Conservation (phyloP, 1,140 invertebrate genomes). For the Acyrthosiphon pisum region DNA sequence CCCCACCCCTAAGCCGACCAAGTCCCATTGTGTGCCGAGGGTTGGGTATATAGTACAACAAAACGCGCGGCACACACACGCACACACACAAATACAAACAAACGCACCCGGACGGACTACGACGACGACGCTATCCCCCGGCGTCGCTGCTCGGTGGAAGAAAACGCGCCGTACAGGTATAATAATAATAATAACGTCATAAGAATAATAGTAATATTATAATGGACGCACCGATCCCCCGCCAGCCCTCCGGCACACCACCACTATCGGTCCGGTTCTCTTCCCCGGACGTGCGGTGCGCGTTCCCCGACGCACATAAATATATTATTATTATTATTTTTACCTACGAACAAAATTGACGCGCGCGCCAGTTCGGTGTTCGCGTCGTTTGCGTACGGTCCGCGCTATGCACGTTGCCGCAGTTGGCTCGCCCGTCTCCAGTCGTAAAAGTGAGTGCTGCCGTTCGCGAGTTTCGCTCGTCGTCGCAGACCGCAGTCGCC, state of each 20-base stretch:
- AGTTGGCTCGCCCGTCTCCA: background rate
- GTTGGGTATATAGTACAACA: background rate
- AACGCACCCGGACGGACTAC: background rate
- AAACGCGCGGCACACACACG: no score
- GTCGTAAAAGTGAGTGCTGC: background rate
- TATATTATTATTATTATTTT: background rate
- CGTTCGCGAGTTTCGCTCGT: background rate
- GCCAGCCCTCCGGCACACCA: background rate
- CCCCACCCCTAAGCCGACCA: background rate
- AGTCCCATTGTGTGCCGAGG: background rate
- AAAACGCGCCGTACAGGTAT: conserved; percentile 9
- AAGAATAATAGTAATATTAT: background rate
- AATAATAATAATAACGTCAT: background rate
- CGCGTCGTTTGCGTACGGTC: background rate
- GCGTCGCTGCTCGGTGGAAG: background rate
- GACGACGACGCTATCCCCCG: background rate
- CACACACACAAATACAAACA: no score
- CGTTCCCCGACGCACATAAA: background rate
- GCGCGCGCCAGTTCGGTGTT: conserved; percentile 39
- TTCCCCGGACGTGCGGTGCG: background rate
- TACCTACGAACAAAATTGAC: background rate
- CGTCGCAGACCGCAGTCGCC: background rate
- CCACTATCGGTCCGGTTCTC: conserved; percentile 22
- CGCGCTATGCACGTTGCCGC: background rate
- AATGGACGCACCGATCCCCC: background rate